A percentile compares a stretch with the other conserved stretches of the same genome.
Conservation (phyloP, 1,140 invertebrate genomes). For the Copidosoma floridanum region DNA sequence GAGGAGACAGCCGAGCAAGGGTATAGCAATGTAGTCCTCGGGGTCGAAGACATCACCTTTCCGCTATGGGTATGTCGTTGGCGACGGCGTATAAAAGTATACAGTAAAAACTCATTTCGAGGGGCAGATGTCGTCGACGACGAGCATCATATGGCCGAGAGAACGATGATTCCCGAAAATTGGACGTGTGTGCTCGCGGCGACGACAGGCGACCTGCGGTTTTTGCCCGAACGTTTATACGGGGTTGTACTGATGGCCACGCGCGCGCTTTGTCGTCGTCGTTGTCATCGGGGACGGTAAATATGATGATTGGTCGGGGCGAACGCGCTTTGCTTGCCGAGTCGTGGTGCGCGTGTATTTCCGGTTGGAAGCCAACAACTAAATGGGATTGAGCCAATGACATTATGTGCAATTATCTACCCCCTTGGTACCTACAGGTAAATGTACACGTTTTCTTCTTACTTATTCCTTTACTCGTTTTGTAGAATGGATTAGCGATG, state of each 20-base stretch:
- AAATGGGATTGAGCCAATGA: too few species aligned
- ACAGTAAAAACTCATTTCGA: too few species aligned
- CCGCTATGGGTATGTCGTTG: background rate
- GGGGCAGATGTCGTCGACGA: conserved; percentile 13
- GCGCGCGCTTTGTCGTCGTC: background rate
- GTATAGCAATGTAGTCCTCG: background rate
- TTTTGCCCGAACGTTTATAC: conserved; percentile 21
- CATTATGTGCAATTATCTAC: too few species aligned
- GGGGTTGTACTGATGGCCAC: background rate
- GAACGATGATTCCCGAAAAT: background rate
- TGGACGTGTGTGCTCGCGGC: background rate
- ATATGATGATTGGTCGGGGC: background rate
- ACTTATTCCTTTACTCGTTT: too few species aligned
- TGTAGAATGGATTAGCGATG: too few species aligned
- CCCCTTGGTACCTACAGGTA: too few species aligned
- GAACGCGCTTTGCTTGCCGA: background rate
- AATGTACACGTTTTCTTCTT: too few species aligned
- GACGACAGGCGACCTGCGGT: conserved; percentile 44
- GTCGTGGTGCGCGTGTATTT: conserved; percentile 17
- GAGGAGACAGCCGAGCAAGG: background rate
- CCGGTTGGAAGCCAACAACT: conserved; percentile 22
- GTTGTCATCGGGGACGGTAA: background rate
- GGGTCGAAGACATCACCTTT: conserved; percentile 12
- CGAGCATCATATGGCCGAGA: conserved; percentile 1
- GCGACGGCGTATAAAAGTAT: background rate